Evolutionary conservation across 1,140 invertebrate genomes (phyloP), one percentile per base, ranked within the genome.

Genomic region (Drosophila suzukii): DNA sequence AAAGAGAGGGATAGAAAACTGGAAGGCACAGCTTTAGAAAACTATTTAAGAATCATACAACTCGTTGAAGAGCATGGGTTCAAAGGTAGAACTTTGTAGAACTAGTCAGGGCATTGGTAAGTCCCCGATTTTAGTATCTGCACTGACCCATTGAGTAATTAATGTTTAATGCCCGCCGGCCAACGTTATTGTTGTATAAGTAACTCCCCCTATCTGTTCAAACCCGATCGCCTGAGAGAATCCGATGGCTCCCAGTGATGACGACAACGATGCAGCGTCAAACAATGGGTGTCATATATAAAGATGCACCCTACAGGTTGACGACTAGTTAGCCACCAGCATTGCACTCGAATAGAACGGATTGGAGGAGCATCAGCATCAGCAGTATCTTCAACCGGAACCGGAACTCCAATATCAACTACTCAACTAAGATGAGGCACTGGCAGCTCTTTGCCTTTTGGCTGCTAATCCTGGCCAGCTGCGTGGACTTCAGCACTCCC

Each of bases 271-370:
- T 57, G 30, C 61, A 58, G 49, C 32, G 43, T 24, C 60, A 60
- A 56, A 83, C 81, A 84, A 84, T 84, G 81, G 72, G 46, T 34
- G 12, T 71, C 44, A 70, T 85, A 70, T 84, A 84, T 84, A 84
- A 84, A 84, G 72, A 24, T 51, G 63, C 53, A 24, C 15, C 51
- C 12, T 54, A 61, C 53, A 8, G 47, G 55, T 13, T 39, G n/a
- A 47, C 39, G 71, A 68, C 59, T 72, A 83, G 81, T 83, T 72
- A 39, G 8, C 34, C 56, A 47, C 12, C 71, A 47, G 39, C 32
- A n/a, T 44, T 38, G 27, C n/a, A 57, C 39, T 27, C 34, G 30
- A 47, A 20, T 24, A 68, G 32, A 56, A 30, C 34, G 49, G 30
- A 41, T 24, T 10, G 1, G 58, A 38, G 20, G 12, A 57, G 36